Percentiles rank a stretch among this genome's conserved stretches.
Conservation (phyloP, 2,797 vertebrate genomes). For the Selene dorsalis region DNA sequence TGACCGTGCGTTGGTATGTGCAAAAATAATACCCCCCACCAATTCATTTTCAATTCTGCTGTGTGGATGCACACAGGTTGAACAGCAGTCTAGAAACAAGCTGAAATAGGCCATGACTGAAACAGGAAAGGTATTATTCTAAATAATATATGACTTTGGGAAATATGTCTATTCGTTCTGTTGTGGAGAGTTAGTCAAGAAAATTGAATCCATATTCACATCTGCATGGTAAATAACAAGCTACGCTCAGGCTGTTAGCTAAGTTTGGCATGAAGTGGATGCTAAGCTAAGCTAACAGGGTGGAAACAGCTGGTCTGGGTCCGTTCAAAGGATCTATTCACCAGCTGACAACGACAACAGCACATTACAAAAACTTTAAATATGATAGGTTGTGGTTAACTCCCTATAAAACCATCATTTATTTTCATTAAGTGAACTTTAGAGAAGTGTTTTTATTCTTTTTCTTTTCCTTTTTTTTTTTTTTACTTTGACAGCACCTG, state of each 20-base stretch:
- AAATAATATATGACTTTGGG: conserved; percentile 9
- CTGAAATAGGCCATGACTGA: background rate
- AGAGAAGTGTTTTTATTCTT: no score
- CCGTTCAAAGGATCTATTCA: background rate
- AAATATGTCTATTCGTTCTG: background rate
- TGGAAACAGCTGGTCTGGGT: background rate
- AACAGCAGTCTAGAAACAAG: background rate
- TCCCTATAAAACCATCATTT: background rate
- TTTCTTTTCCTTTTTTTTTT: no score
- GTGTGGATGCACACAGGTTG: conserved; percentile 6
- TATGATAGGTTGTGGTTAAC: background rate
- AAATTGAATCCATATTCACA: background rate
- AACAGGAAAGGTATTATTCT: background rate
- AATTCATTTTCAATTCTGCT: conserved; percentile 27
- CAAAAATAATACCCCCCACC: background rate
- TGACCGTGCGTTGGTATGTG: conserved; percentile 11
- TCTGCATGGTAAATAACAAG: background rate
- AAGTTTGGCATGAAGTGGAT: background rate
- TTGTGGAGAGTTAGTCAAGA: background rate
- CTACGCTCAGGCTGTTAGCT: background rate
- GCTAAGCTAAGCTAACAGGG: background rate
- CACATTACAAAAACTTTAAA: background rate
- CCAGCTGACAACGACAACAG: background rate
- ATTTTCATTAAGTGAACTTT: background rate
- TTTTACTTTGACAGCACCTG: background rate